Conservation (phyloP, 2,113 vertebrate species). For the Brachyhypopomus occidentalis region DNA sequence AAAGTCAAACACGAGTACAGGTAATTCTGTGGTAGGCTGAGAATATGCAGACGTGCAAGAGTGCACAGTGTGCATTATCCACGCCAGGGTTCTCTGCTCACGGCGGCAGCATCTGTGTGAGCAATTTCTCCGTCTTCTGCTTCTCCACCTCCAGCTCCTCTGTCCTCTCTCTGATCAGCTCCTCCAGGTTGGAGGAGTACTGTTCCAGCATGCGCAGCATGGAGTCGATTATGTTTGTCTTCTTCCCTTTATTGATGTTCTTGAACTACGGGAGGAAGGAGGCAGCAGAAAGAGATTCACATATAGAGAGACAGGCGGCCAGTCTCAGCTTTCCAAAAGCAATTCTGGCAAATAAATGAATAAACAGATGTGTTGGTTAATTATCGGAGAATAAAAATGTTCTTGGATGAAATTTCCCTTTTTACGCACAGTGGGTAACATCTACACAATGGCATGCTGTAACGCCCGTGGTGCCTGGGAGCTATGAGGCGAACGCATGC, state of each 20-base stretch:
- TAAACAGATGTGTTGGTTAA: too few species aligned
- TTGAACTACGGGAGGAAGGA: conserved; percentile 61
- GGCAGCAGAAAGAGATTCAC: neutral
- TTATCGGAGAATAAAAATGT: too few species aligned
- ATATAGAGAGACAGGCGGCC: too few species aligned
- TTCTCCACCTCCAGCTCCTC: conserved; percentile 82
- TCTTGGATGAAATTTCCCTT: too few species aligned
- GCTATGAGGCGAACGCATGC: too few species aligned
- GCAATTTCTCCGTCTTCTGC: conserved; percentile 80
- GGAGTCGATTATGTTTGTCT: conserved; percentile 72
- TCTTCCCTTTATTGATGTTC: conserved; percentile 72
- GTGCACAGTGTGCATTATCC: neutral
- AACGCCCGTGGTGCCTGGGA: too few species aligned
- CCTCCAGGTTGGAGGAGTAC: conserved; percentile 81
- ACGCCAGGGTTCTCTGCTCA: conserved; percentile 56
- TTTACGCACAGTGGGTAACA: too few species aligned
- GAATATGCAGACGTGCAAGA: too few species aligned
- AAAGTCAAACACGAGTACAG: too few species aligned
- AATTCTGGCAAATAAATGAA: neutral
- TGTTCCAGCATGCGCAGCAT: conserved; percentile 76
- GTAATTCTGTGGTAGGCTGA: too few species aligned
- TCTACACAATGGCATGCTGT: too few species aligned
- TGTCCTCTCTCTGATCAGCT: conserved; percentile 79
- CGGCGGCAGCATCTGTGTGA: conserved; percentile 80
- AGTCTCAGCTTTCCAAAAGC: neutral